Base-by-base conservation (phyloP, 2,888 invertebrate genomes). In the Aspidiotus destructor region DNA sequence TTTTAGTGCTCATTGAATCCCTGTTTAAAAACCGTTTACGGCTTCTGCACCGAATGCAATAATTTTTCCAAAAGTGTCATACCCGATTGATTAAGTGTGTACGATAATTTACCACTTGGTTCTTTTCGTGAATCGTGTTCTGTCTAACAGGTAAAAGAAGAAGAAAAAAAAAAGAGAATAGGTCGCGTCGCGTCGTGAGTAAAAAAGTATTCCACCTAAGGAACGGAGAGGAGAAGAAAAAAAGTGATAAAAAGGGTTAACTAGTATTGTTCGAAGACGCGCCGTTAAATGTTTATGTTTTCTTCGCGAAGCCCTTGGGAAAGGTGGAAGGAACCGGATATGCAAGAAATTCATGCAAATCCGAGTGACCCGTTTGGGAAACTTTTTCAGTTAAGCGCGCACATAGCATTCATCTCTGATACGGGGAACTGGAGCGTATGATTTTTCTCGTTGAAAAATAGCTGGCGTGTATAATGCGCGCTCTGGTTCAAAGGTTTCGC, bases 331-430 rank as follows among this genome's bases (percentile, higher is more conserved):
- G 57, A 64, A 64, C 64, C 64, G 64, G 64, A 64, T 64, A 64
- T 55, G 55, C 64, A 7, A 64, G 64, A 64, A 64, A 57, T 57
- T 64, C 54, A 64, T 64, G 64, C 64, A 64, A 64, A 64, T 64
- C 28, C 41, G 16, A 53, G 40, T 54, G 64, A 64, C 64, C 64
- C 64, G 54, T 64, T 64, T 64, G 42, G 55, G 64, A 64, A 64
- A 64, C 64, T 41, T 52, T 44, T 54, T 9, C 54, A n/a, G 48
- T 48, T 48, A 48, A 11, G n/a, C n/a, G 10, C n/a, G 10, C 6
- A n/a, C n/a, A 48, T 48, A 28, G 28, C 28, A 28, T 28, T 28
- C 28, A 28, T 28, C 28, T 28, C 28, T 28, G 28, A 48, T 48
- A 48, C 48, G 48, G n/a, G 28, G 48, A 48, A 48, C 48, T 48